Base-by-base conservation (phyloP, 2,888 invertebrate species). In the Trachelus troglodyta region DNA sequence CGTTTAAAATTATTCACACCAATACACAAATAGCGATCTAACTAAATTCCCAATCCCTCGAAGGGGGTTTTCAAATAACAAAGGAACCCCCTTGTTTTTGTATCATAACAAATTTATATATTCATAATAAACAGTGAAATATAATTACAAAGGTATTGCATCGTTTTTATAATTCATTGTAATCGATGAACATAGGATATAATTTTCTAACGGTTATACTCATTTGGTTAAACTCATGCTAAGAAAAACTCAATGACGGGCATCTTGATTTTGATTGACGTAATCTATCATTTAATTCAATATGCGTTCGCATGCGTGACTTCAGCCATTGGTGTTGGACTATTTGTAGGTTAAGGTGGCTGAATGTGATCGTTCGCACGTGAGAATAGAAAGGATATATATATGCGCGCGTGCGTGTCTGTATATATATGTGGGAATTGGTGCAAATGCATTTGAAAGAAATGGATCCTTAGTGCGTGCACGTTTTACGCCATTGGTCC, bases 91-190 rank as follows among this genome's bases (percentile, higher is more conserved):
- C 23, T 23, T 56, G 2, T 56, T 69, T 75, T 77, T 77, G 77
- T 77, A 77, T 34, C 15, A 77, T 77, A 77, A 74, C 69, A 77
- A 77, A 74, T 77, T 75, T 77, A 74, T 77, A 77, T 77, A 76
- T 76, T 73, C n/a, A 15, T 71, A 71, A 71, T 71, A 71, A 71
- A 71, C 71, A 33, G 15, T 33, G 71, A 71, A 77, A 34, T 75
- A 69, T 74, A 40, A 74, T 71, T 71, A 12, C 4, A 71, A 31
- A 23, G 6, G 0, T 56, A 56, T 23, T 23, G 23, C 56, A 9
- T 40, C 6, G 15, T 40, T 15, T 40, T 40, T 40, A 40, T 40
- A 6, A 23, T 40, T 15, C 6, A 23, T 40, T 15, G 1, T 15
- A 4, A 23, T n/a, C 6, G 15, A 23, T 40, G 6, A 40, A 4